Evolutionary conservation across 2,113 vertebrate species (phyloP).

Genomic region (Neotragus moschatus): DNA sequence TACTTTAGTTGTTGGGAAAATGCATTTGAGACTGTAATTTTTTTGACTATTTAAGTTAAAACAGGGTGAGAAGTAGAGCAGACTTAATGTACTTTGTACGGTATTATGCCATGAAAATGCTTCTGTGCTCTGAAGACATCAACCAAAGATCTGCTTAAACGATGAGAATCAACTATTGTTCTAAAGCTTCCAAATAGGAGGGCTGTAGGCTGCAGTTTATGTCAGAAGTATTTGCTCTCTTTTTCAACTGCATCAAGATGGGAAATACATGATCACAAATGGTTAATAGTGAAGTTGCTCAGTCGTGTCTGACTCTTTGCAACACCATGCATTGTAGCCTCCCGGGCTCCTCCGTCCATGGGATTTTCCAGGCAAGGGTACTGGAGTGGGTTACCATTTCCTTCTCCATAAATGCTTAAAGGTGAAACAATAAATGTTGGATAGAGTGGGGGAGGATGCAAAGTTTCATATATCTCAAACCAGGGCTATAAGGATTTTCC

Average conservation of each 20-base stretch:
- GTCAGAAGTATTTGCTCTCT: not conserved
- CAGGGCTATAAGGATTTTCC: not conserved
- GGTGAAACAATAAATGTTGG: not conserved
- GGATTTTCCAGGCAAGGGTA: not conserved
- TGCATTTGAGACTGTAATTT: not conserved
- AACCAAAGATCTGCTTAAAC: conserved; percentile 47
- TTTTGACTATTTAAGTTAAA: conserved; percentile 19
- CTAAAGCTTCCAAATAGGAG: not conserved
- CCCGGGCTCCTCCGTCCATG: not conserved
- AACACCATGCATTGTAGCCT: not conserved
- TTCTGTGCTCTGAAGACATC: conserved; percentile 24
- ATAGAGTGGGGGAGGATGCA: not conserved
- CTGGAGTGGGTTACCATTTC: not conserved
- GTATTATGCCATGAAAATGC: conserved; percentile 41
- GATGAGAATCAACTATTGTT: conserved; percentile 12
- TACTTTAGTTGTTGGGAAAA: not conserved
- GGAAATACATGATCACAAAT: not conserved
- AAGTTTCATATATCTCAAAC: not conserved
- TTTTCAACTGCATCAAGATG: not conserved
- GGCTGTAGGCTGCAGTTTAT: not conserved
- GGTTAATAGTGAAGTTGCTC: not conserved
- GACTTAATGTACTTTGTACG: conserved; percentile 51
- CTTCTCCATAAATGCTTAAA: not conserved
- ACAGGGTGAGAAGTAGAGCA: not conserved
- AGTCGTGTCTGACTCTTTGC: not conserved